phyloP scores from a whole-genome alignment of 2,113 vertebrate species.

The Mastomys natalensis region DNA sequence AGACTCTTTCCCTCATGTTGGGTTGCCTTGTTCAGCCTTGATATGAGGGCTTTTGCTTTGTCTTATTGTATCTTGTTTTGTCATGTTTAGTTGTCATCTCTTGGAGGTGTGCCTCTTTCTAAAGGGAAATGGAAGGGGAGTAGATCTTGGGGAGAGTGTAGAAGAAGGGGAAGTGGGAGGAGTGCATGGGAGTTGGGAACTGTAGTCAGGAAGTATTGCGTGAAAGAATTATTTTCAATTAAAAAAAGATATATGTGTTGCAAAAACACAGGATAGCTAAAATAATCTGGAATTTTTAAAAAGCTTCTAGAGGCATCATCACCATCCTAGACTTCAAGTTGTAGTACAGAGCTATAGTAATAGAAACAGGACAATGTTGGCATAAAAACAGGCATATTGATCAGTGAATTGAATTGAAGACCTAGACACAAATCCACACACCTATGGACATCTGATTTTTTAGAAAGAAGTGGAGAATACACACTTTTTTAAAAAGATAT shows the following conservation, averaged over 20 bases:
- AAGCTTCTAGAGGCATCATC: not conserved
- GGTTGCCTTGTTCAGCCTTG: not conserved
- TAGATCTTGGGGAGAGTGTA: not conserved
- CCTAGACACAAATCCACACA: not conserved
- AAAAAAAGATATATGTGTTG: not conserved
- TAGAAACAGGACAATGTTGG: not conserved
- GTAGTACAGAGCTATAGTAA: not conserved
- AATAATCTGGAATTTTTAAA: not conserved
- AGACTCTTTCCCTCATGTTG: not conserved
- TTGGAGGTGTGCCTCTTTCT: not conserved
- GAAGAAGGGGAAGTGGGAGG: not conserved
- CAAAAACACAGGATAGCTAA: not conserved
- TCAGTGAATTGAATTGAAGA: not conserved
- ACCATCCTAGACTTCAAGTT: not conserved
- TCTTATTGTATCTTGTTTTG: not conserved
- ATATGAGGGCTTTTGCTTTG: not conserved
- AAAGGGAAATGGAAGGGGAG: not conserved
- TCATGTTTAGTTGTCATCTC: not conserved
- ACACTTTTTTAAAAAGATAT: too few species aligned
- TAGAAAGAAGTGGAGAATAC: not conserved
- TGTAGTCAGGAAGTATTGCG: not conserved
- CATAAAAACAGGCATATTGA: not conserved
- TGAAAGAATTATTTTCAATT: not conserved
- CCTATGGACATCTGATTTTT: not conserved
- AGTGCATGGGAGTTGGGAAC: not conserved